These are phyloP conservation scores for Lepus americanus DNA, from an alignment of 2,113 vertebrate species.

Conservation along the genomic window DNA sequence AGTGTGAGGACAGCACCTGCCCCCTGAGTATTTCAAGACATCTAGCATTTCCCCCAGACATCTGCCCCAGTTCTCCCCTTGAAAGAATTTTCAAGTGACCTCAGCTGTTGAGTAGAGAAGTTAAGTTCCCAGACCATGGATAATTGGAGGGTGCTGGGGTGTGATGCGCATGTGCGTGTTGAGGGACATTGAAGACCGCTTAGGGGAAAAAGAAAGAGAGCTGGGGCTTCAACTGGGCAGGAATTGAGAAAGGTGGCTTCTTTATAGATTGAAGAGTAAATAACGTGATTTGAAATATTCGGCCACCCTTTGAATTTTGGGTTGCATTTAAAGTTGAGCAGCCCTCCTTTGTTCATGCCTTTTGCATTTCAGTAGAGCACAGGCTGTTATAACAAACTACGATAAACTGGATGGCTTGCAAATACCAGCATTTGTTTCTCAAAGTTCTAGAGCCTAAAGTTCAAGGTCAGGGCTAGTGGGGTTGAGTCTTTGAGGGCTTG, in stretches of 20 bases:
- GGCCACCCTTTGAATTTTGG: slow-evolving; percentile 50
- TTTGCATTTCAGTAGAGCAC: not conserved
- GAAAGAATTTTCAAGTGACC: slow-evolving; percentile 40
- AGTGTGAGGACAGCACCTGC: not conserved
- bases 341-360: not conserved
- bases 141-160: not conserved
- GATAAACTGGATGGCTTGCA: not conserved
- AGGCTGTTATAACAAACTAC: not conserved
- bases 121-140: not conserved
- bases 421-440: not conserved
- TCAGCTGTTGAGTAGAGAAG: slow-evolving; percentile 19
- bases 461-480: not conserved
- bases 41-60: slow-evolving; percentile 20
- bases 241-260: not conserved
- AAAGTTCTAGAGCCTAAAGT: not conserved
- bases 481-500: not conserved
- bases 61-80: not conserved
- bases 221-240: not conserved
- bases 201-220: not conserved
- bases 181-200: not conserved
- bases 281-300: not conserved
- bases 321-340: slow-evolving; percentile 1
- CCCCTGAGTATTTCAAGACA: not conserved
- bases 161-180: not conserved
- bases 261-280: slow-evolving; percentile 26